Evolutionary conservation across 1,140 invertebrate genomes (phyloP), one percentile per base, ranked within the genome.

Genomic region (Drosophila obscura): DNA sequence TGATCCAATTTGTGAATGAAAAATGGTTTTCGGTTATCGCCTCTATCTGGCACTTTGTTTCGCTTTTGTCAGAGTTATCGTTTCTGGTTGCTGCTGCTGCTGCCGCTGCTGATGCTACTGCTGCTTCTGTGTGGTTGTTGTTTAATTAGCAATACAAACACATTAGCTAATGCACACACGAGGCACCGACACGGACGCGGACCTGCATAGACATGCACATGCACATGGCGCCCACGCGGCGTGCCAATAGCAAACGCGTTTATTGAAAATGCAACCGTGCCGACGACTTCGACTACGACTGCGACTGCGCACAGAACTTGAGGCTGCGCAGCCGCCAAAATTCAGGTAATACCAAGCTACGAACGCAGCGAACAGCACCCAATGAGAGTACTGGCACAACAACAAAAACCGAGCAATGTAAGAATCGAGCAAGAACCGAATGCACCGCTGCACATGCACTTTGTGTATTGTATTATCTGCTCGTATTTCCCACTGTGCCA

Each of bases 81-180:
- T 82, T 83, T 81, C 69, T 66, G 73, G 56, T 55, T 66, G 75
- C 57, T 51, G 56, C 26, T 61, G 60, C 39, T 31, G 44, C 44
- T 61, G 57, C 39, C 50, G 51, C 49, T 66, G 62, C 28, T 73
- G 75, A 72, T 80, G 81, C 77, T 80, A 66, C 55, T 53, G 60
- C 49, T 66, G 48, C 35, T 24, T 58, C 41, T 61, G 68, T 41
- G 35, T 73, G 75, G 72, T 80, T 77, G 73, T 80, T 66, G 58
- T 85, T 87, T 87, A 88, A 87, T 87, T 88, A 87, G 83, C 82
- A 87, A 82, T 85, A 82, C 82, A 85, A 77, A 87, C 71, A 85
- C 81, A 84, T 83, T 80, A 84, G 69, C 80, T 75, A 88, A 87
- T 66, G 49, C 81, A 69, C 73, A 71, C 62, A 62, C 69, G 61